Conservation (phyloP, 2,113 vertebrate genomes). For the Chinchilla lanigera region DNA sequence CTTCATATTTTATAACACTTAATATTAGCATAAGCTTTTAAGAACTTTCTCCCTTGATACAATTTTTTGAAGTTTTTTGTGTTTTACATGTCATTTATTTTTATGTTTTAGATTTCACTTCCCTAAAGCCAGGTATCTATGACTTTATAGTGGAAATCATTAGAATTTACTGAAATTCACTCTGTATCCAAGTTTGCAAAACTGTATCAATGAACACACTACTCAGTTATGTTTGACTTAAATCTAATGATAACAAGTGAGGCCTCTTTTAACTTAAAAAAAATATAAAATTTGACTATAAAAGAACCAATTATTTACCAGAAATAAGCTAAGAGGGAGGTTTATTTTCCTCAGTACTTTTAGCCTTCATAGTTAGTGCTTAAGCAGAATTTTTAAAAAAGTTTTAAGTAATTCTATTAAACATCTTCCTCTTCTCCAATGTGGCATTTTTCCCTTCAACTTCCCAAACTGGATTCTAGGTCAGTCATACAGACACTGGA, state of each 20-base stretch:
- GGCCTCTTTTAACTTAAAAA: background rate
- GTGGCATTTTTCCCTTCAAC: background rate
- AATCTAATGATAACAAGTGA: background rate
- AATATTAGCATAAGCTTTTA: conserved; percentile 1
- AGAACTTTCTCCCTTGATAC: background rate
- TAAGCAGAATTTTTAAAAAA: background rate
- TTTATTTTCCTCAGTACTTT: background rate
- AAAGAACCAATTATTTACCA: conserved; percentile 26
- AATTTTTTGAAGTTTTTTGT: background rate
- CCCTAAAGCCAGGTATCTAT: background rate
- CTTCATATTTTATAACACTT: conserved; percentile 12
- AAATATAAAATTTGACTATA: background rate
- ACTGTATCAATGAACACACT: background rate
- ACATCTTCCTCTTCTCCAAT: background rate
- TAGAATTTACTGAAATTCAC: conserved; percentile 10
- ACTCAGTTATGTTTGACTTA: background rate
- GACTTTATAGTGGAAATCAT: background rate
- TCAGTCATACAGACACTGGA: background rate
- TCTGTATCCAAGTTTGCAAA: background rate
- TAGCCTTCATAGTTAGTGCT: background rate
- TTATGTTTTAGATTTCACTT: background rate
- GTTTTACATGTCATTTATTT: background rate
- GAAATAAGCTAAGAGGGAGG: background rate
- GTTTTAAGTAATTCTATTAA: conserved; percentile 42
- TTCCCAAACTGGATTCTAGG: background rate